phyloP scores from a whole-genome alignment of 2,113 vertebrate species.

The Hyperopisus bebe region DNA sequence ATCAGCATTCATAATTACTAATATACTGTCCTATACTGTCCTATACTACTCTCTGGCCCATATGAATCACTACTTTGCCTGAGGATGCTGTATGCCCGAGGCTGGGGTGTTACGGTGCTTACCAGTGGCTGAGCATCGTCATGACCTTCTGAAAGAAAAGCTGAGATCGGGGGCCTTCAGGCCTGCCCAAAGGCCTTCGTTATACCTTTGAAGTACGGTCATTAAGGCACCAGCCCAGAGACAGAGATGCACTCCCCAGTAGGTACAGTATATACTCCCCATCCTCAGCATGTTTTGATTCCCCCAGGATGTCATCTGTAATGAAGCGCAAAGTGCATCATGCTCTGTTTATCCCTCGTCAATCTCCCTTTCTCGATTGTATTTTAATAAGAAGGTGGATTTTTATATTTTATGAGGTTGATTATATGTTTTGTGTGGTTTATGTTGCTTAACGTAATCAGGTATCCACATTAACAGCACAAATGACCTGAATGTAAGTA shows the following conservation, averaged over 20 bases:
- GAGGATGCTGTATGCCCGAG: background rate
- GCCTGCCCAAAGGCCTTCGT: background rate
- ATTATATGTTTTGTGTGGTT: background rate
- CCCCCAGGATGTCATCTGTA: background rate
- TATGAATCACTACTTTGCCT: background rate
- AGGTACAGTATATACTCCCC: background rate
- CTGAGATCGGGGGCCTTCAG: constrained; percentile 10
- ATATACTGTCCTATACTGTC: background rate
- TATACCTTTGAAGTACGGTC: background rate
- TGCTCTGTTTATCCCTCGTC: background rate
- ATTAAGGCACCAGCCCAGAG: background rate
- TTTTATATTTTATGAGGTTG: background rate
- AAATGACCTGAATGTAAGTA: background rate
- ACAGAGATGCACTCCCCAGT: background rate
- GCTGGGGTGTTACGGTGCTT: background rate
- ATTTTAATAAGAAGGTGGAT: background rate
- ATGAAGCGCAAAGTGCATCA: background rate
- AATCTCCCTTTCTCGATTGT: background rate
- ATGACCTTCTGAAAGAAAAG: constrained; percentile 30
- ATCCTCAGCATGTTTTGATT: background rate
- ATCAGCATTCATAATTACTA: background rate
- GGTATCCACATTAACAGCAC: background rate
- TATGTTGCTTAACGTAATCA: background rate
- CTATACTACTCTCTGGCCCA: background rate
- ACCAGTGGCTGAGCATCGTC: constrained; percentile 15